Evolutionary conservation across 2,797 vertebrate species (phyloP), one percentile per base, ranked within the genome.

Genomic region (Rhinella marina): DNA sequence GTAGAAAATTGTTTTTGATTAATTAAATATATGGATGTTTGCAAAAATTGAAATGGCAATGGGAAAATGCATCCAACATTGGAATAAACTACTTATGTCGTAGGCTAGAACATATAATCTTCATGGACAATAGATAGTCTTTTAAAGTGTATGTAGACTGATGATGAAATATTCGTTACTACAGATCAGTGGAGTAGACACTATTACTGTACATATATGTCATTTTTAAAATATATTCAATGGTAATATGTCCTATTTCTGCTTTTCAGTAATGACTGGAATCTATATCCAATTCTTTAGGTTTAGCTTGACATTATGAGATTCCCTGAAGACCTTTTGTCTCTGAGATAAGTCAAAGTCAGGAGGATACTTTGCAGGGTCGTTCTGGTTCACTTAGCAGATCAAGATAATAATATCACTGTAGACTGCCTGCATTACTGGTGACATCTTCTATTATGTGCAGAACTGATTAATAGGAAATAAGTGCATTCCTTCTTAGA

Each of bases 301-400:
- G 62, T 62, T 85, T 85, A 62, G 84, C 73, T 76, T 77, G 84
- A 85, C 84, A 85, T 85, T 61, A 77, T 64, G 59, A 23, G 59
- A 85, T 52, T 85, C 84, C 84, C 84, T 19, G 48, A 85, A 85
- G 84, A 85, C 73, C 59, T 77, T 85, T 85, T 77, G 84, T 85
- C 59, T 77, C 56, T 29, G 25, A 64, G 84, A 50, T 48, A 64
- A 77, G 84, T 62, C n/a, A 62, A 85, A 77, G 73, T 85, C 73
- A 85, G 61, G 41, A 85, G 48, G 84, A 85, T 66, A 52, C 59
- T 85, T 78, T 85, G 25, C 73, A 85, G 84, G 84, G 84, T 85
- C 84, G 78, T 85, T 85, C 59, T 77, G 73, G 73, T 85, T 85
- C 84, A 78, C 76, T 78, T 78, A 25, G 59, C 84, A 64, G 73